Conservation (phyloP, 2,888 invertebrate genomes). For the Pyrrhia umbra region DNA sequence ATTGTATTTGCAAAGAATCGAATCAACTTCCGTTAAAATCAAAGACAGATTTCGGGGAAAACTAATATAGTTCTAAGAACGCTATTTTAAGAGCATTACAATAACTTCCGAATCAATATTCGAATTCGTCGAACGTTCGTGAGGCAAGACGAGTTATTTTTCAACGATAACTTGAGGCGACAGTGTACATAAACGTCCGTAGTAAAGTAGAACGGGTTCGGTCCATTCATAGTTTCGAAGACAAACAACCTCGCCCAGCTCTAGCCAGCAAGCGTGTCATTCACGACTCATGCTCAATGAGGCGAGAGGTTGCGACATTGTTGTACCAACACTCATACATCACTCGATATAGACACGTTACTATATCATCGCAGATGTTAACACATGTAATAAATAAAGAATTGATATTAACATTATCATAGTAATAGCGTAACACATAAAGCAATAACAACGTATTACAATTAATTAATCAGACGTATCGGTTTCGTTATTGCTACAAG, state of each 20-base stretch:
- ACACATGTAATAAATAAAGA: slow-evolving; percentile 39
- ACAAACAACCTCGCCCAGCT: slow-evolving; percentile 70
- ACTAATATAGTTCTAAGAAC: slow-evolving; percentile 55
- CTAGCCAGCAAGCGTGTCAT: slow-evolving; percentile 70
- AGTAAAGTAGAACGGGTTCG: slow-evolving; percentile 62
- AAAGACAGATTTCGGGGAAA: slow-evolving; percentile 57
- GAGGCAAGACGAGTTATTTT: slow-evolving; percentile 50
- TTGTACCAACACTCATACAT: slow-evolving; percentile 62
- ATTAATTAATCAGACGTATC: slow-evolving; percentile 20
- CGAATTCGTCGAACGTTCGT: slow-evolving; percentile 44
- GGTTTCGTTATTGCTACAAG: slow-evolving; percentile 9
- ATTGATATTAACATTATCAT: slow-evolving; percentile 36
- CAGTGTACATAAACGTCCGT: slow-evolving; percentile 43
- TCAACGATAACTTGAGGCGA: slow-evolving; percentile 38
- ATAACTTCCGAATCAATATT: slow-evolving; percentile 58
- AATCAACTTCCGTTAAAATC: slow-evolving; percentile 53
- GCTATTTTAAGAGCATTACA: slow-evolving; percentile 54
- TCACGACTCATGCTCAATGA: slow-evolving; percentile 70
- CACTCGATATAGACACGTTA: slow-evolving; percentile 45
- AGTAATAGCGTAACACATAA: slow-evolving; percentile 24
- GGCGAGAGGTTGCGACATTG: slow-evolving; percentile 68
- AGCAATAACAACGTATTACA: slow-evolving; percentile 20
- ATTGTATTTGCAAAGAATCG: slow-evolving; percentile 56
- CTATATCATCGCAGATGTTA: slow-evolving; percentile 51
- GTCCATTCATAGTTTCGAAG: slow-evolving; percentile 73